Base-by-base conservation (phyloP, 2,113 vertebrate species). In the Ictidomys tridecemlineatus region DNA sequence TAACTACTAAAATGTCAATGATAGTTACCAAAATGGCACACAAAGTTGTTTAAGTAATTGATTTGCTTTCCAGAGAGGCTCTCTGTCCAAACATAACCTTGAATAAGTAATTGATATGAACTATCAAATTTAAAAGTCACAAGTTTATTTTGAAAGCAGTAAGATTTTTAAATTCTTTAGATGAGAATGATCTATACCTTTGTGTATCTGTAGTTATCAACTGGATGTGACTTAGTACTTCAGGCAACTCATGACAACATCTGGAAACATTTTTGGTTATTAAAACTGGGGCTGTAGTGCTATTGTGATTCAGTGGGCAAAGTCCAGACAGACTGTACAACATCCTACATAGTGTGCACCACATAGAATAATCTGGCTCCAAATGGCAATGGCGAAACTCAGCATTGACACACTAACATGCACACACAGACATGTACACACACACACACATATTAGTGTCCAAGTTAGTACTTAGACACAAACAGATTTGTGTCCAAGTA, bases 121-220 rank as follows among this genome's bases (percentile, higher is more conserved):
- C 72, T 42, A 11, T 85, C n/a, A 42, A 5, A 65, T 39, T 32
- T 84, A 65, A 83, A 51, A 12, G 48, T 51, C 58, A 24, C 51
- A 53, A 42, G 26, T 93, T 84, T 58, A 94, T 39, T 94, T 73
- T 91, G 34, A 94, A 91, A 94, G 30, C 14, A 84, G 53, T 76
- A 85, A 79, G 5, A 89, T 20, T 78, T 92, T 48, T 16, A 95
- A 93, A 53, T 86, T 84, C 7, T 89, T 22, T 51, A 72, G 0
- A 63, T 63, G 5, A 48, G 58, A 18, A 58, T 58, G 56, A 58
- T 58, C 48, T 51, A 51, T 51, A 51, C 0, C 10, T 51, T 51
- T 51, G 48, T 51, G 48, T 51, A 22, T 89, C n/a, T 73, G 3
- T 42, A 18, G 10, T 85, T 84, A 89, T 88, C 65, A 93, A 83